These are phyloP conservation scores for Corella eumyota DNA, from an alignment of 23 tunicate genomes.

Conservation along the genomic window DNA sequence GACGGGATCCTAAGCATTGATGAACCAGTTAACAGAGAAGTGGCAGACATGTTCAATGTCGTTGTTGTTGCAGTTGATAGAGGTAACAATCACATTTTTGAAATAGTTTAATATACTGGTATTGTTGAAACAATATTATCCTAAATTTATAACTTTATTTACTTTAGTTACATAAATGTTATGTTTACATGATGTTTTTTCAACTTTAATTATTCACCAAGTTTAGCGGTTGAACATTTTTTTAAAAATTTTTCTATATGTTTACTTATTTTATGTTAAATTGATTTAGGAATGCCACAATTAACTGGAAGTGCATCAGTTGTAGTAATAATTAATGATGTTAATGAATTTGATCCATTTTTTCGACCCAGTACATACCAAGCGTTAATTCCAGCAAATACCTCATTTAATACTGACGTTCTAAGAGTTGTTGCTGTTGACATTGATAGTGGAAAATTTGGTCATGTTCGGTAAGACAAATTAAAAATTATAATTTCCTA, in stretches of 20 bases:
- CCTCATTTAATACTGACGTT: conserved; percentile 17
- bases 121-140: not conserved
- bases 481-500: not conserved
- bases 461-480: conserved; percentile 21
- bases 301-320: conserved; percentile 30
- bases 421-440: conserved; percentile 35
- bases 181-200: too few relatives aligned
- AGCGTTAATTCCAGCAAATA: conserved; percentile 29
- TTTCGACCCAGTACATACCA: conserved; percentile 38
- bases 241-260: too few relatives aligned
- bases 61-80: conserved; percentile 62
- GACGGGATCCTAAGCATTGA: conserved; percentile 5
- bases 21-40: conserved; percentile 36
- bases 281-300: conserved; percentile 47
- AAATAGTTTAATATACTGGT: not conserved
- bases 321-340: conserved; percentile 43
- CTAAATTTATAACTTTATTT: not conserved
- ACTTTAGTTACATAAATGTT: too few relatives aligned
- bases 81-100: conserved; percentile 15
- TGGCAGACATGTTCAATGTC: conserved; percentile 12
- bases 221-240: too few relatives aligned
- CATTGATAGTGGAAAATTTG: conserved; percentile 38
- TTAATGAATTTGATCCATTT: conserved; percentile 46
- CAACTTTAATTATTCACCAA: too few relatives aligned
- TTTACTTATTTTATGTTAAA: too few relatives aligned